phyloP scores from a whole-genome alignment of 2,888 invertebrate genomes.

The Stenotaenia linearis region DNA sequence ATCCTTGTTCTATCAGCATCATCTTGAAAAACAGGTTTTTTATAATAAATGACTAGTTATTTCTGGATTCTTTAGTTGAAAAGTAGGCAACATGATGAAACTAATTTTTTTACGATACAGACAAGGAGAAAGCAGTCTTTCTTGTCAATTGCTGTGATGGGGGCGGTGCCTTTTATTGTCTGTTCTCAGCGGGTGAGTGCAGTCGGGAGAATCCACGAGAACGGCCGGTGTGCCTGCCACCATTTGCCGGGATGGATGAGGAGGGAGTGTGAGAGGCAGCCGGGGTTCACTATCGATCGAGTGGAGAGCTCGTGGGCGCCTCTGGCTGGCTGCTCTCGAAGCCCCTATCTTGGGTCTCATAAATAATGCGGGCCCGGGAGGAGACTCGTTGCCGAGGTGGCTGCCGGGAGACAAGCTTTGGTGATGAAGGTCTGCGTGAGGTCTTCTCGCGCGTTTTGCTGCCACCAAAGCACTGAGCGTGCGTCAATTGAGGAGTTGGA shows the following conservation, averaged over 20 bases:
- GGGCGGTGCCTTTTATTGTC: conserved; percentile 24
- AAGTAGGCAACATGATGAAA: conserved; percentile 17
- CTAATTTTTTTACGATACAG: conserved; percentile 26
- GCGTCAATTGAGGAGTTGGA: conserved; percentile 13
- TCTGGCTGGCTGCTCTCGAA: conserved; percentile 20
- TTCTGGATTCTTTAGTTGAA: not conserved
- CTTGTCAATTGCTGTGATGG: conserved; percentile 21
- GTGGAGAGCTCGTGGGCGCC: conserved; percentile 27
- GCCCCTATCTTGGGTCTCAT: conserved; percentile 30
- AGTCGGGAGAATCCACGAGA: conserved; percentile 8
- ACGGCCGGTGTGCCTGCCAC: conserved; percentile 20
- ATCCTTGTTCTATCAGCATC: not conserved
- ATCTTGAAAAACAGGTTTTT: not conserved
- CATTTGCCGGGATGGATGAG: conserved; percentile 26
- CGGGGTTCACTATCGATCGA: conserved; percentile 31
- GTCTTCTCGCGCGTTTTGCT: conserved; percentile 29
- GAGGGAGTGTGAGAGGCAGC: conserved; percentile 21
- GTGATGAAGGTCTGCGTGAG: conserved; percentile 32
- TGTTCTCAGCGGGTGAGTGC: conserved; percentile 19
- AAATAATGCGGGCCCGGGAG: conserved; percentile 32
- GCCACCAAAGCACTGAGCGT: conserved; percentile 26
- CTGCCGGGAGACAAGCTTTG: conserved; percentile 24
- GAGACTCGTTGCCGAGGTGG: conserved; percentile 24
- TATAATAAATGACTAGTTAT: not conserved
- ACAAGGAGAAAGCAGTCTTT: conserved; percentile 20